Percentiles rank a stretch among this genome's conserved stretches.
These are phyloP conservation scores for Tanypteryx hageni DNA, from an alignment of 2,888 invertebrate genomes.

Conservation along the genomic window DNA sequence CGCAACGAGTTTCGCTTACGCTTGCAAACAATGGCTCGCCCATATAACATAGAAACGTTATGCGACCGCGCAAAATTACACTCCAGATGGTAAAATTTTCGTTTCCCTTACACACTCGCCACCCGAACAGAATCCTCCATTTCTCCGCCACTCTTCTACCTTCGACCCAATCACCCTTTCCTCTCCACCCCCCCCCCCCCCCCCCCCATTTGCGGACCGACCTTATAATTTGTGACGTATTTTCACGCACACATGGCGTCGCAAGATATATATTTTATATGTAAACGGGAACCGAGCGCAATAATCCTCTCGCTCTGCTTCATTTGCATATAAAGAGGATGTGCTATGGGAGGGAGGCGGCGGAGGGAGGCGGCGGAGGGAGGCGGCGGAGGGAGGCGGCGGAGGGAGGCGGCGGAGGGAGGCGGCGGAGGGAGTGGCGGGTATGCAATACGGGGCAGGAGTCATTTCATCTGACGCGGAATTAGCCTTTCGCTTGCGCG, in stretches of 20 bases:
- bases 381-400: neutral
- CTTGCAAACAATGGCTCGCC: too few species aligned
- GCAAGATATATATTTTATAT: neutral
- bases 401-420: neutral
- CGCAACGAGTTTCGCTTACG: too few species aligned
- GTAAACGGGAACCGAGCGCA: neutral
- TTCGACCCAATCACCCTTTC: too few species aligned
- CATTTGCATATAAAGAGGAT: slow-evolving; percentile 21
- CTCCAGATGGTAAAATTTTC: too few species aligned
- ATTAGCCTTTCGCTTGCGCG: neutral
- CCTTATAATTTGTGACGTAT: neutral
- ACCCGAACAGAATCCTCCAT: too few species aligned
- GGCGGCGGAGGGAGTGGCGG: neutral
- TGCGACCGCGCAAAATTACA: too few species aligned
- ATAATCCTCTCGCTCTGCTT: neutral
- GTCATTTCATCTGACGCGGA: neutral
- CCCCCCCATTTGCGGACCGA: neutral
- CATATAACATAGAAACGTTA: too few species aligned
- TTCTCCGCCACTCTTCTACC: too few species aligned
- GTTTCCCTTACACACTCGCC: too few species aligned
- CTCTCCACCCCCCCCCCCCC: neutral
- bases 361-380: neutral
- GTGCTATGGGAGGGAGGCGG: neutral
- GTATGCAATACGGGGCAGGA: neutral
- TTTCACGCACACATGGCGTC: neutral